Conservation (phyloP, 2,113 vertebrate species). For the Pituophis catenifer region DNA sequence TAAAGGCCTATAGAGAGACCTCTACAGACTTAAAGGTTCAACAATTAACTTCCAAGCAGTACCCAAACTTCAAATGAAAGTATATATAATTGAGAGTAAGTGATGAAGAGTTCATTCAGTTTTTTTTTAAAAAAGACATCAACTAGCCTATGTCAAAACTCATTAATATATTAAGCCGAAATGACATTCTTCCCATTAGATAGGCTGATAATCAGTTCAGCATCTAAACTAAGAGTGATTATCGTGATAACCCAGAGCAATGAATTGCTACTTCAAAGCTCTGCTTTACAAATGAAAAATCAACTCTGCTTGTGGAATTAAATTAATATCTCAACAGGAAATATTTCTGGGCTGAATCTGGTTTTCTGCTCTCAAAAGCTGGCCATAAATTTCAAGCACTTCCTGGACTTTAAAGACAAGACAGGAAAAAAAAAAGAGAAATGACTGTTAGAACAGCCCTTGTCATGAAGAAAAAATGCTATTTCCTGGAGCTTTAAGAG, state of each 20-base stretch:
- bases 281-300: conserved; percentile 88
- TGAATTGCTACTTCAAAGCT: conserved; percentile 72
- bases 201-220: conserved; percentile 80
- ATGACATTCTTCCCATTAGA: conserved; percentile 78
- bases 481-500: conserved; percentile 79
- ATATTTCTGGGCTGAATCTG: conserved; percentile 84
- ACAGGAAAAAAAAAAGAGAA: conserved; percentile 67
- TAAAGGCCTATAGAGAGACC: too few relatives aligned
- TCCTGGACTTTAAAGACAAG: conserved; percentile 89
- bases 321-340: conserved; percentile 89
- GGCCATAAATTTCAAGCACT: conserved; percentile 89
- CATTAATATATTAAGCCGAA: conserved; percentile 86
- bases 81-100: not conserved
- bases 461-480: conserved; percentile 78
- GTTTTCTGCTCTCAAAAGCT: conserved; percentile 83
- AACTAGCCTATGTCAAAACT: conserved; percentile 74
- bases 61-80: not conserved
- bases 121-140: not conserved
- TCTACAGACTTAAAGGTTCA: not conserved
- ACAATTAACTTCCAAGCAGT: not conserved
- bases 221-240: conserved; percentile 87
- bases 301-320: conserved; percentile 84
- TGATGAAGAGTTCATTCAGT: not conserved
- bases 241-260: conserved; percentile 86
- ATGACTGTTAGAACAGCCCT: conserved; percentile 74